Evolutionary conservation across 1,140 invertebrate genomes (phyloP), one percentile per base, ranked within the genome.

Genomic region (Portunus trituberculatus): DNA sequence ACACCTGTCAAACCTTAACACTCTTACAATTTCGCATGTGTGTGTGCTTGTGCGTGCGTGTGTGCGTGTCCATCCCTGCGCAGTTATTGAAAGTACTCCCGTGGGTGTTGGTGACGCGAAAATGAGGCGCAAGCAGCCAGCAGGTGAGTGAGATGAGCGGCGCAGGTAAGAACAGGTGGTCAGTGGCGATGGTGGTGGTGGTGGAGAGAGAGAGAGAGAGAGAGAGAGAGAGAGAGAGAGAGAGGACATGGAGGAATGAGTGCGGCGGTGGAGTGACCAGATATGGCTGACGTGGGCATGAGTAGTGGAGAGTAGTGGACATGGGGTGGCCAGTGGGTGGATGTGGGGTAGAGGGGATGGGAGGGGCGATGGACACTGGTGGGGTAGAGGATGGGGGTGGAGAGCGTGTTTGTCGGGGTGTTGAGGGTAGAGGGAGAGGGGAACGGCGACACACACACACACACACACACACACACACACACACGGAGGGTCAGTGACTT

Each of bases 231-330:
- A 32, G 86, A n/a, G 83, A 1, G 83, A 25, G 76, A 84, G 83
- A n/a, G 86, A 32, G 86, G 31, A 46, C 31, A 46, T 39, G 86
- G 86, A 87, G 86, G 86, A 87, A 46, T 87, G 86, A 87, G 86
- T 32, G 86, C 29, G 86, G 39, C 14, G 31, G 29, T 39, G 31
- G 29, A 32, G 86, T 10, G 86, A 84, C 31, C 31, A 8, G 39
- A 87, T 87, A 87, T 39, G 86, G 39, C 14, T 87, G 86, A 46
- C 31, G 29, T 87, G 86, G 31, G 25, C 31, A 87, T 32, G 86
- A 46, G 86, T 87, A 87, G 39, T 32, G 86, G n/a, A 84, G 82
- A 32, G 20, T 82, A 82, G 20, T 82, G 76, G 83, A 32, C 28
- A 29, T 4, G 83, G 83, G 83, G 83, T 29, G n/a, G 31, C n/a